Evolutionary conservation across 2,113 vertebrate genomes (phyloP), one percentile per base, ranked within the genome.

Genomic region (Chlorodrepanis virens): DNA sequence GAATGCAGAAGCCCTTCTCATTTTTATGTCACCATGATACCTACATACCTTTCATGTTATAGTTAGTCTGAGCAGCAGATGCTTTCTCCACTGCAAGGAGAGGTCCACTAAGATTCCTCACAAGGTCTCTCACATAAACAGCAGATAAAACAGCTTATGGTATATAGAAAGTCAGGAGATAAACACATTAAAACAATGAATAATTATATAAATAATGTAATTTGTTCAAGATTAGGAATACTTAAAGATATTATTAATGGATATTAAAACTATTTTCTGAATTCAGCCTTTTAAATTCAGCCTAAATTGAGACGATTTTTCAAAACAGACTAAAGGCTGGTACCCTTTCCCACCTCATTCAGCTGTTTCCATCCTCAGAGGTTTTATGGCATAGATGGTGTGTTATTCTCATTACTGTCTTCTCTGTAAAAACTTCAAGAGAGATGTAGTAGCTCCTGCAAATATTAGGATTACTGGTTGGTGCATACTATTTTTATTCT

Each of bases 61-160:
- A 53, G 12, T 33, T 63, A 44, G 27, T 53, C n/a, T 76, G 42
- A 90, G 31, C 14, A 76, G 7, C 14, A 71, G 23, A 53, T 29
- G 14, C 10, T 49, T 27, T 8, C 8, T 67, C 9, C 7, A 9
- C 6, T 56, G 27, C 29, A 87, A 89, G 35, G 35, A 35, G 35
- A 35, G 35, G 35, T 35, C 35, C 35, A 35, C 35, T 35, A 86
- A 49, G 2, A 20, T 11, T 57, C 23, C 7, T 80, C 42, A 47
- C 2, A 17, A 79, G 14, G 7, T 65, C 16, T 74, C 5, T 39
- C 39, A 56, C 14, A 28, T 16, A 64, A 82, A 69, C 11, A 78
- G 10, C 5, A 53, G 18, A 20, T 19, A 29, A 3, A 40, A 72
- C 14, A 61, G 6, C 1, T 75, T 44, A 16, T 19, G 2, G 1